A percentile compares a stretch with the other conserved stretches of the same genome.
Conservation (phyloP, 2,888 invertebrate species). For the Cataglyphis albicans region DNA sequence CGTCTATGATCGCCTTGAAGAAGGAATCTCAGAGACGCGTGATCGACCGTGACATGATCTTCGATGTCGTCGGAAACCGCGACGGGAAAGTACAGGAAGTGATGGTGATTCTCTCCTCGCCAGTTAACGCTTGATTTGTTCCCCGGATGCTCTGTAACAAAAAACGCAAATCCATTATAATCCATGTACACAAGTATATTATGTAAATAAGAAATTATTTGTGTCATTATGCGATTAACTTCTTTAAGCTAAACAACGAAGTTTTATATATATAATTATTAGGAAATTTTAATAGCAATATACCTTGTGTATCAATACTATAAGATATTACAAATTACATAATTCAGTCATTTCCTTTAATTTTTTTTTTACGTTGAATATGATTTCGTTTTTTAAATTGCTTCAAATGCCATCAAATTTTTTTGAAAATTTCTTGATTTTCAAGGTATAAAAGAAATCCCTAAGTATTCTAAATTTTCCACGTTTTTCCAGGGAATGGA, state of each 20-base stretch:
- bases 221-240: background rate
- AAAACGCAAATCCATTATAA: slow-evolving; percentile 48
- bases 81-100: slow-evolving; percentile 76
- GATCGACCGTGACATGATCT: slow-evolving; percentile 82
- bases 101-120: slow-evolving; percentile 48
- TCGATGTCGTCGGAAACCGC: slow-evolving; percentile 65
- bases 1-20: slow-evolving; percentile 68
- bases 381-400: background rate
- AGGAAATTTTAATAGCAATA: slow-evolving; percentile 8
- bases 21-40: slow-evolving; percentile 86
- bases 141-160: slow-evolving; percentile 77
- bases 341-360: background rate
- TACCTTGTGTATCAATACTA: background rate
- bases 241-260: background rate
- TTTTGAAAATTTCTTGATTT: too few species aligned
- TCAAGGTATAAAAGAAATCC: too few species aligned
- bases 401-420: background rate
- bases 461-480: too few species aligned
- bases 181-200: slow-evolving; percentile 49
- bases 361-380: background rate
- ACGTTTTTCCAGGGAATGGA: too few species aligned
- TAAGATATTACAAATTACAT: background rate
- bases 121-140: slow-evolving; percentile 64
- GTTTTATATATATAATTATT: background rate
- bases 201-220: slow-evolving; percentile 52